These are phyloP conservation scores for Drosophila lacteicornis DNA, from an alignment of 1,140 invertebrate species.

Conservation along the genomic window DNA sequence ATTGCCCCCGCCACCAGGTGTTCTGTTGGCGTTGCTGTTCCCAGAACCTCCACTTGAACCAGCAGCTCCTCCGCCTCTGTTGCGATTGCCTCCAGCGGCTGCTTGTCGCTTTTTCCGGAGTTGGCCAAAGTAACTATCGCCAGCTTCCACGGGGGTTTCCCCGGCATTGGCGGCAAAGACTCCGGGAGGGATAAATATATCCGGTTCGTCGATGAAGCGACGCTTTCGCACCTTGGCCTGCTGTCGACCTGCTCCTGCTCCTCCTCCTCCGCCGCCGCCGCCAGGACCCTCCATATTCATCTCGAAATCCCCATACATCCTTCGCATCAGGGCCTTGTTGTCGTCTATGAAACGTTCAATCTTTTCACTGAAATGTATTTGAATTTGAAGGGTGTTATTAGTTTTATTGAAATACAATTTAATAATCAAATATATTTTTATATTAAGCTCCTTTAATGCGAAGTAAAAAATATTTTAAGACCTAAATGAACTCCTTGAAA, in stretches of 20 bases:
- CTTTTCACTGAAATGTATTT: slow-evolving; percentile 88
- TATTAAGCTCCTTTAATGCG: background rate
- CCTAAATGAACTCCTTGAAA: background rate
- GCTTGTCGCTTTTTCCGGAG: slow-evolving; percentile 86
- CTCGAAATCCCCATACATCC: slow-evolving; percentile 96
- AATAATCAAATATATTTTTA: background rate
- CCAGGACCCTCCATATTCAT: slow-evolving; percentile 86
- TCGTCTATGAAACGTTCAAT: slow-evolving; percentile 97
- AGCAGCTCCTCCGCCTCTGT: slow-evolving; percentile 31
- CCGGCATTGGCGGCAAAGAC: slow-evolving; percentile 71
- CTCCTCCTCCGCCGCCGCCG: slow-evolving; percentile 85
- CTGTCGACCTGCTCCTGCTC: slow-evolving; percentile 71
- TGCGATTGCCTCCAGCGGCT: slow-evolving; percentile 58
- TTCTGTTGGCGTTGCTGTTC: slow-evolving; percentile 41
- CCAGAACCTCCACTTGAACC: slow-evolving; percentile 19
- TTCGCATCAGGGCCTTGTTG: slow-evolving; percentile 95
- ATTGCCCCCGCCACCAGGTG: slow-evolving; percentile 40
- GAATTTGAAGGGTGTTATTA: background rate
- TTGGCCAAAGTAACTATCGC: slow-evolving; percentile 86
- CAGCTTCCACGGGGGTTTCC: slow-evolving; percentile 64
- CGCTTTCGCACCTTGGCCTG: slow-evolving; percentile 86
- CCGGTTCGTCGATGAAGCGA: slow-evolving; percentile 86
- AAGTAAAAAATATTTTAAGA: too few species aligned
- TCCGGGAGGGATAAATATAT: slow-evolving; percentile 85
- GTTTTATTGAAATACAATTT: background rate